phyloP scores from a whole-genome alignment of 2,797 vertebrate species.

The Galagoides demidoff region DNA sequence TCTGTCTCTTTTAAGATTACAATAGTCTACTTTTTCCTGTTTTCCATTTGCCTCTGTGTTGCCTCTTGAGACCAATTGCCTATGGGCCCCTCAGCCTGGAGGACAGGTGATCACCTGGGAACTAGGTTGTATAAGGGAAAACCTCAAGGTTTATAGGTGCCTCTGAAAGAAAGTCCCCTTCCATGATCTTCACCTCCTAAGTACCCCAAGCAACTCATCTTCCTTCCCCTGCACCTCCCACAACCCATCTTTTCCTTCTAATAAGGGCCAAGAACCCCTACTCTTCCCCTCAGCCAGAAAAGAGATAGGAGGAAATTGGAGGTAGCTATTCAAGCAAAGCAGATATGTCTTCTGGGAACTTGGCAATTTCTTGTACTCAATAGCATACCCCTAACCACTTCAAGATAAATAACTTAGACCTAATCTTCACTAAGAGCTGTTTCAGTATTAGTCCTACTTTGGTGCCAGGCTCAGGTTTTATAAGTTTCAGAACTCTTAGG shows the following conservation, averaged over 20 bases:
- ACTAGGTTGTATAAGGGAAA: conserved; percentile 89
- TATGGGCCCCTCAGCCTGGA: conserved; percentile 86
- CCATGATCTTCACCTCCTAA: neutral
- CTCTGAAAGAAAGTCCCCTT: conserved; percentile 91
- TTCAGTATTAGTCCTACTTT: neutral
- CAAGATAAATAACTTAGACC: neutral
- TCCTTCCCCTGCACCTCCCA: conserved; percentile 38
- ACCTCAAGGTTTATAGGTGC: conserved; percentile 87
- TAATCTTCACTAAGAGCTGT: neutral
- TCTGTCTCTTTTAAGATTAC: conserved; percentile 82
- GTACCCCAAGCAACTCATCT: neutral
- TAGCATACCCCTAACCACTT: neutral
- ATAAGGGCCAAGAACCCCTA: conserved; percentile 38
- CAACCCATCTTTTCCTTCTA: conserved; percentile 71
- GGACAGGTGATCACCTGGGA: conserved; percentile 90
- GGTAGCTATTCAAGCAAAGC: neutral
- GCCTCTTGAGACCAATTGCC: conserved; percentile 81
- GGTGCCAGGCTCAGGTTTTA: conserved; percentile 10
- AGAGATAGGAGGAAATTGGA: neutral
- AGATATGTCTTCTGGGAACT: conserved; percentile 22
- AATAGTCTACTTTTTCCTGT: conserved; percentile 83
- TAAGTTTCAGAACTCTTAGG: conserved; percentile 23
- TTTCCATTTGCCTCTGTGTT: conserved; percentile 84
- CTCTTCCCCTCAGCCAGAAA: conserved; percentile 1
- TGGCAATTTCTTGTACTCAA: neutral